Base-by-base conservation (phyloP, 1,140 invertebrate species). In the Drosophila bipectinata region DNA sequence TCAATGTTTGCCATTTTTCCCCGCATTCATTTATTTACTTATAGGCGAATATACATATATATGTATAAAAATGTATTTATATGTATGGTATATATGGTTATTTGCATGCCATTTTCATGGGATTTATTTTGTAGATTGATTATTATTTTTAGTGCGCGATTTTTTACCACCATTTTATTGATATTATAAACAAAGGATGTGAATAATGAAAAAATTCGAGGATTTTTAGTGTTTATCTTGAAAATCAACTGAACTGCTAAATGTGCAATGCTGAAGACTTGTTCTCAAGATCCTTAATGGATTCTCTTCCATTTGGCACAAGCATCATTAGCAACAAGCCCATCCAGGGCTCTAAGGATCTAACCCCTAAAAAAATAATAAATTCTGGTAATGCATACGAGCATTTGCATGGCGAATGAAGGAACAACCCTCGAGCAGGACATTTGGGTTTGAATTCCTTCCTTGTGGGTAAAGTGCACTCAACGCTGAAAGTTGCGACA, bases 151-250 rank as follows among this genome's bases (percentile, higher is more conserved):
- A 47, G 41, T 18, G 45, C 37, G 39, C 49, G 15, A 58, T 45
- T 66, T 68, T 47, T 34, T 18, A n/a, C 18, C 45, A 45, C 24
- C 55, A 66, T 51, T 87, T 87, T 88, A 82, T 88, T 82, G 59
- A 69, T 87, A 63, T 88, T 79, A 82, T 83, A 88, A 87, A 82
- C 88, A 82, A 87, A 72, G 71, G 72, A 53, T 72, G 72, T 59
- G 49, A 83, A 83, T 77, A 72, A 79, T 82, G 51, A 63, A 76
- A 60, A 56, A 60, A 63, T 48, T 6, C 32, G 32, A 34, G 4
- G 26, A 52, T 64, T 28, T 67, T 67, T 52, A 15, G 26, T 12
- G 34, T 37, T 37, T n/a, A 37, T 37, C 34, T 37, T 28, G 4
- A 21, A 15, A 24, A 51, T 26, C 14, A 6, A 59, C 47, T 37